Evolutionary conservation across 2,797 vertebrate species (phyloP), one percentile per base, ranked within the genome.

Genomic region (Nannoperca australis): DNA sequence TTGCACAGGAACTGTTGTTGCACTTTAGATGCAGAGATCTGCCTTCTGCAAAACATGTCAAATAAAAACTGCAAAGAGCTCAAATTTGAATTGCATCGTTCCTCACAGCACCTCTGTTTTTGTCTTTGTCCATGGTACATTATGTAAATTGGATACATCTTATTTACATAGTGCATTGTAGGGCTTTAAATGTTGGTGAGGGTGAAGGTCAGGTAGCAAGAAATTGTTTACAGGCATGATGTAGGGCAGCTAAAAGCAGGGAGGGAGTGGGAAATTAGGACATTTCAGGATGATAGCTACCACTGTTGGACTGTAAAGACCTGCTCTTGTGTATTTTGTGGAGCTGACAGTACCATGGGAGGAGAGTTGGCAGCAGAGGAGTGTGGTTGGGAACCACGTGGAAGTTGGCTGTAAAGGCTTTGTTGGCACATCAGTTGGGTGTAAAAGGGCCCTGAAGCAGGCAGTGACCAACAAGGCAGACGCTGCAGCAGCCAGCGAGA

Each of bases 1-100:
- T 81, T 82, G 70, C 80, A 78, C 64, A 42, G 6, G 17, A 60
- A 64, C 15, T 42, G 36, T n/a, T 53, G 24, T 51, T 74, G 34
- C 53, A 64, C 14, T 78, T 40, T 2, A n/a, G 14, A 44, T 47
- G 34, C 62, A 62, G 51, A 54, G 17, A 62, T 73, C 9, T 67
- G 30, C 7, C 53, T 51, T n/a, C 60, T 82, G 70, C 65, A 76
- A 45, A 47, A 15, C 12, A 58, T 15, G 10, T 45, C 0, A 50
- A 66, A 63, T 76, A 63, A 77, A 75, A 75, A 22, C 12, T 27
- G 30, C 9, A 24, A 45, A 38, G 11, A 53, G n/a, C 10, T 34
- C 11, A 24, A 30, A 13, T 47, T 13, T 50, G 8, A 50, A 61
- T 56, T 38, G 4, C 3, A 44, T 61, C 49, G 20, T 62, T 59